These are phyloP conservation scores for Dromius quadrimaculatus DNA, from an alignment of 2,888 invertebrate species.

Conservation along the genomic window DNA sequence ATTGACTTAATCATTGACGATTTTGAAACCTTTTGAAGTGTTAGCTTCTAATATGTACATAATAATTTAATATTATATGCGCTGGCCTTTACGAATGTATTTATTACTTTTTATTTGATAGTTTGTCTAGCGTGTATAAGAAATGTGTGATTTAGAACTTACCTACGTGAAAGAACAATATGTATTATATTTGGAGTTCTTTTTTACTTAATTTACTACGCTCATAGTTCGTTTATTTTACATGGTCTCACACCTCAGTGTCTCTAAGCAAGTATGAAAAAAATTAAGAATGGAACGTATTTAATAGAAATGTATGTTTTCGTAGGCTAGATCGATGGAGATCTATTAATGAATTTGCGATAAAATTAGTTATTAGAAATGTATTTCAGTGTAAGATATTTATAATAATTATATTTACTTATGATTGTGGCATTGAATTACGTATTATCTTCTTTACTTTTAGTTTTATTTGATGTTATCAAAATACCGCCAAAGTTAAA, in stretches of 20 bases:
- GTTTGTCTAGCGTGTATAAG: constrained; percentile 45
- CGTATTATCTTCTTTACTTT: constrained; percentile 14
- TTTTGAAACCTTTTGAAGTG: constrained; percentile 40
- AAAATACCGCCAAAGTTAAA: no score
- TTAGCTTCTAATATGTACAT: constrained; percentile 42
- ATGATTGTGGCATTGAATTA: constrained; percentile 62
- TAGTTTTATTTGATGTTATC: constrained; percentile 32
- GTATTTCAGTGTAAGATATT: constrained; percentile 69
- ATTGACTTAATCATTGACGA: constrained; percentile 19
- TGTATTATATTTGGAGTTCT: constrained; percentile 46
- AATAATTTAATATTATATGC: constrained; percentile 44
- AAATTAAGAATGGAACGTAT: constrained; percentile 44
- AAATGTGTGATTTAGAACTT: constrained; percentile 51
- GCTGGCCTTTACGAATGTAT: constrained; percentile 44
- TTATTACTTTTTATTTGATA: constrained; percentile 48
- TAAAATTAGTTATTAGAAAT: constrained; percentile 64
- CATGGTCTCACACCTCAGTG: constrained; percentile 37
- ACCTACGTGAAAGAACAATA: constrained; percentile 52
- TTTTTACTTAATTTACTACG: constrained; percentile 46
- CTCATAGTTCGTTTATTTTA: constrained; percentile 43
- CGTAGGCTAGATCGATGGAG: constrained; percentile 65
- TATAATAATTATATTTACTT: constrained; percentile 69
- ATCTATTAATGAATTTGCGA: constrained; percentile 60
- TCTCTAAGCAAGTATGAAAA: constrained; percentile 43
- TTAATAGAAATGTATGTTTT: constrained; percentile 61